A percentile compares a stretch with the other conserved stretches of the same genome.
phyloP scores from a whole-genome alignment of 2,113 vertebrate genomes.

The Phoenicopterus ruber region DNA sequence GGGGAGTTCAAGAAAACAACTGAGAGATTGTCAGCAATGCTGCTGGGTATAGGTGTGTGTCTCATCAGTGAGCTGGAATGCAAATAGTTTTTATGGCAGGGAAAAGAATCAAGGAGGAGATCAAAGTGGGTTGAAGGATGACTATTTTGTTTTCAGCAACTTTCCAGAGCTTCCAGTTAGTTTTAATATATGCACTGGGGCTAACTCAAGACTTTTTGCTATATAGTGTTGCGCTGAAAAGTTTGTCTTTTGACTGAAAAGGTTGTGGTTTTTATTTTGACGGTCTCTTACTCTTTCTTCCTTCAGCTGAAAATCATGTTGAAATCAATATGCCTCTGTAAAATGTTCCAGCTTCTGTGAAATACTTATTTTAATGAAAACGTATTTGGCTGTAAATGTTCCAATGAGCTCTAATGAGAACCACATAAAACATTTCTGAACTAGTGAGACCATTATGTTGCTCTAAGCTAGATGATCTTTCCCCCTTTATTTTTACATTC shows the following conservation, averaged over 20 bases:
- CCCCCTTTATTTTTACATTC: neutral
- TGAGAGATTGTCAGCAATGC: neutral
- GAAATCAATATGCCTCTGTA: neutral
- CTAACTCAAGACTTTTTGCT: neutral
- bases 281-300: neutral
- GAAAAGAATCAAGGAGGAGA: neutral
- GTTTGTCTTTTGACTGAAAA: neutral
- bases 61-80: neutral
- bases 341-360: neutral
- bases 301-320: neutral
- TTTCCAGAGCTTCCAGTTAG: neutral
- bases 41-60: neutral
- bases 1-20: neutral
- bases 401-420: neutral
- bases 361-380: neutral
- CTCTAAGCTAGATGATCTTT: neutral
- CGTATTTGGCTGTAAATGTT: neutral
- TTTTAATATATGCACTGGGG: neutral
- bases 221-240: neutral
- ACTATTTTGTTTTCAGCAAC: neutral
- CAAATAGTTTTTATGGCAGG: neutral
- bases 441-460: neutral
- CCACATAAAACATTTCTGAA: neutral
- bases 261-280: neutral
- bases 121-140: neutral